Base-by-base conservation (phyloP, 2,113 vertebrate genomes). In the Microtus ochrogaster region DNA sequence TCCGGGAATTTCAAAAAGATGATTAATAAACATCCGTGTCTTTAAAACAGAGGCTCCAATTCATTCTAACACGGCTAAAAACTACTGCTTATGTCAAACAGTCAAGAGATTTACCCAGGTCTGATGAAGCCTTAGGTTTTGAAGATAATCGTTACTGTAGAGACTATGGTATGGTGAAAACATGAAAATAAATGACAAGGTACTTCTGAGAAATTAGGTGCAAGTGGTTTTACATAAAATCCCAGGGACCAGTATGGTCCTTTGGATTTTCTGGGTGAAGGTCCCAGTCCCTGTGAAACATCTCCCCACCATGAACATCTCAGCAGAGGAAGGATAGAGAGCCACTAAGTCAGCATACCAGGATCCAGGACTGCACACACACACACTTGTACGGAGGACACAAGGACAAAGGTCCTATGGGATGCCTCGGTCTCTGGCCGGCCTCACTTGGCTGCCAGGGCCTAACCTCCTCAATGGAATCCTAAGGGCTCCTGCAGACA, bases 121-220 rank as follows among this genome's bases (percentile, higher is more conserved):
- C 79, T 94, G 87, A 90, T 36, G 65, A 93, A 28, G 81, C 63
- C 78, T 63, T 84, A 83, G 79, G 22, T 70, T 76, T 52, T 87
- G 73, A 78, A 91, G 22, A 61, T 30, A 82, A 65, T 13, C 77
- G 61, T 68, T 88, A 92, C 81, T 72, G 84, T 55, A 90, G 73
- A 92, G 39, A 92, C 22, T 47, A 52, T 4, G 65, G 16, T 84
- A 74, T 2, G 14, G 26, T 47, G 1, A 86, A 83, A 33, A 89
- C 68, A 86, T 78, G 91, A 85, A 95, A 94, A 84, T 76, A 70
- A 94, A 94, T 58, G 30, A n/a, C 90, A 92, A 81, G 39, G 41
- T 65, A 61, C 39, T 78, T 70, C 77, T 79, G 47, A 26, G 39
- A 96, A 95, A 92, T 94, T 88, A 61, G 22, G 21, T 65, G 83